Evolutionary conservation across 64 coral and sea anemone species (phyloP).

Genomic region (Porites lutea): DNA sequence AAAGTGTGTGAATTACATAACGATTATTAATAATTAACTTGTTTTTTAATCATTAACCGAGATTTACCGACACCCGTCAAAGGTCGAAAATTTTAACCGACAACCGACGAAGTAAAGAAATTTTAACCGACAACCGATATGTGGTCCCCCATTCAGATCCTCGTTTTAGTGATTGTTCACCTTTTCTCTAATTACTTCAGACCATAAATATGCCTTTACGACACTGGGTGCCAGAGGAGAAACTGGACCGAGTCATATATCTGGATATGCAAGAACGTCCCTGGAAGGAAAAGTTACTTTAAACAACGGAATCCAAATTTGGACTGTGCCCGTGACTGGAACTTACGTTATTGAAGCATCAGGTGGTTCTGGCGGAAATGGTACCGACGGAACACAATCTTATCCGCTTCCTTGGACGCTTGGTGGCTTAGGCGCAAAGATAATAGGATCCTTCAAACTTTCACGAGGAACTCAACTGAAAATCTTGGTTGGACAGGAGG

Average conservation of each 20-base stretch:
- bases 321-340: slow-evolving; percentile 57
- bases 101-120: too few species aligned
- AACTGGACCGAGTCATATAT: slow-evolving; percentile 44
- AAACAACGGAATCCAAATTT: slow-evolving; percentile 63
- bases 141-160: too few species aligned
- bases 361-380: slow-evolving; percentile 74
- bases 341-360: slow-evolving; percentile 68
- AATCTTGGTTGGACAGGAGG: slow-evolving; percentile 85
- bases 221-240: slow-evolving; percentile 57
- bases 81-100: too few species aligned
- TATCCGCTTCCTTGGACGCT: slow-evolving; percentile 8
- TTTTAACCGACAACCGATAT: too few species aligned
- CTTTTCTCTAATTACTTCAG: neutral
- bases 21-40: too few species aligned
- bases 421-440: slow-evolving; percentile 68
- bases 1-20: too few species aligned
- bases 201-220: slow-evolving; percentile 45
- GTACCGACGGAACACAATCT: neutral
- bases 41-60: too few species aligned
- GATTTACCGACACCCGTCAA: too few species aligned
- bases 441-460: slow-evolving; percentile 69
- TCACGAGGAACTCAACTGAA: slow-evolving; percentile 54
- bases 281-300: slow-evolving; percentile 54
- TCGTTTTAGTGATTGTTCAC: too few species aligned
- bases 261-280: slow-evolving; percentile 41